Conservation (phyloP, 2,113 vertebrate species). For the Pungitius pungitius region DNA sequence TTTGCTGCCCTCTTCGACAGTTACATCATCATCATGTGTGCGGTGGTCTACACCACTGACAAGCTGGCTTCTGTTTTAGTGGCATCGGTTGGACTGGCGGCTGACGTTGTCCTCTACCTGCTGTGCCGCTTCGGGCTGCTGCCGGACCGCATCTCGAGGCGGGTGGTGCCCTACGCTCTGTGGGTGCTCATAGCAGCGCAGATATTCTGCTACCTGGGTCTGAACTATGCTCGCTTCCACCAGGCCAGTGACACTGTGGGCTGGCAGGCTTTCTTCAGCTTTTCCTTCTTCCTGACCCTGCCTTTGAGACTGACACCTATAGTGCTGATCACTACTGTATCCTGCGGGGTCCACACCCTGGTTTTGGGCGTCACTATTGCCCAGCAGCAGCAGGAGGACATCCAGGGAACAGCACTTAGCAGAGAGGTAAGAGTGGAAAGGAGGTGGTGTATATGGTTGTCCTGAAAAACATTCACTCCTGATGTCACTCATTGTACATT, state of each 20-base stretch:
- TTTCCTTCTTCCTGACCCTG: constrained; percentile 93
- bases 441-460: background rate
- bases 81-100: constrained; percentile 80
- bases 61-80: constrained; percentile 85
- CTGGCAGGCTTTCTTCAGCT: constrained; percentile 96
- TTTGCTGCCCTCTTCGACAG: constrained; percentile 94
- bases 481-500: background rate
- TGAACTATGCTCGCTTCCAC: constrained; percentile 88
- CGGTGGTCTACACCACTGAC: constrained; percentile 85
- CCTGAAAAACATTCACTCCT: background rate
- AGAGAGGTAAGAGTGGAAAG: constrained; percentile 84
- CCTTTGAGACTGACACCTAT: constrained; percentile 91
- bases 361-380: constrained; percentile 91
- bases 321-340: constrained; percentile 86
- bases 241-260: constrained; percentile 94
- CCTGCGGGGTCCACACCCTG: constrained; percentile 90
- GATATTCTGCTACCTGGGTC: constrained; percentile 91
- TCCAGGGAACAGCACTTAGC: constrained; percentile 80
- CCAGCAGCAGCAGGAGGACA: constrained; percentile 87
- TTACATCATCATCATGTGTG: constrained; percentile 90
- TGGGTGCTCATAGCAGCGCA: constrained; percentile 92
- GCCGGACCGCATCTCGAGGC: constrained; percentile 86
- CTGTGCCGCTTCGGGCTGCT: constrained; percentile 87
- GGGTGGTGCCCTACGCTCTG: constrained; percentile 88
- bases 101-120: constrained; percentile 86